Evolutionary conservation across 2,888 invertebrate species (phyloP).

Genomic region (Augiades crinisus): DNA sequence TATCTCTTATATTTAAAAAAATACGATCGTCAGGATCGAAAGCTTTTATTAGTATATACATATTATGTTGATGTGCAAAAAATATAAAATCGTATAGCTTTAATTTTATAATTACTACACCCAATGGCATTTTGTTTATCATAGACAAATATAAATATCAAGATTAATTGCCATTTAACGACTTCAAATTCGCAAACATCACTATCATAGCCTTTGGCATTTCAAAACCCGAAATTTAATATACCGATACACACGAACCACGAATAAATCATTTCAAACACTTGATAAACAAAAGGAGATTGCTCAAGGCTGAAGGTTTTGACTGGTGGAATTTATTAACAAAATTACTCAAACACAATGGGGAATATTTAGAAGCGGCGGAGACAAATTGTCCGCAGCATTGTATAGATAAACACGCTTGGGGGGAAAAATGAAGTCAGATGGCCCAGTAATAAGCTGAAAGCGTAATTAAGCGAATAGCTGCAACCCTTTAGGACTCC

Average conservation of each 20-base stretch:
- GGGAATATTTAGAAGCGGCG: constrained; percentile 67
- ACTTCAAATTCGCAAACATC: too few species aligned
- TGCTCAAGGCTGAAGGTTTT: constrained; percentile 56
- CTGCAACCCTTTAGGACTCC: too few species aligned
- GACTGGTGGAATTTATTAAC: constrained; percentile 71
- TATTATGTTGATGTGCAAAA: too few species aligned
- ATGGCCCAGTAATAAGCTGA: constrained; percentile 11
- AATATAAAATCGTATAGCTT: too few species aligned
- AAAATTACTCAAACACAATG: constrained; percentile 76
- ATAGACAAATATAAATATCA: background rate
- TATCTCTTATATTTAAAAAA: too few species aligned
- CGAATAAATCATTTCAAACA: constrained; percentile 56
- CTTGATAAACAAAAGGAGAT: constrained; percentile 54
- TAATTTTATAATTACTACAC: too few species aligned
- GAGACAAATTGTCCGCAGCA: constrained; percentile 68
- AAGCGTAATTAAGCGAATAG: background rate
- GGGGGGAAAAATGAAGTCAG: constrained; percentile 48
- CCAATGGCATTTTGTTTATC: too few species aligned
- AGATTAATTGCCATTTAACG: background rate
- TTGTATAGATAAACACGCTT: constrained; percentile 65
- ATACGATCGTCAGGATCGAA: too few species aligned
- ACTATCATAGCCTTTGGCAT: background rate
- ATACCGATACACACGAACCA: background rate
- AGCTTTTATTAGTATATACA: too few species aligned
- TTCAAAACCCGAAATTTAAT: constrained; percentile 3